Evolutionary conservation across 2,888 invertebrate species (phyloP).

Genomic region (Parnassius mnemosyne): DNA sequence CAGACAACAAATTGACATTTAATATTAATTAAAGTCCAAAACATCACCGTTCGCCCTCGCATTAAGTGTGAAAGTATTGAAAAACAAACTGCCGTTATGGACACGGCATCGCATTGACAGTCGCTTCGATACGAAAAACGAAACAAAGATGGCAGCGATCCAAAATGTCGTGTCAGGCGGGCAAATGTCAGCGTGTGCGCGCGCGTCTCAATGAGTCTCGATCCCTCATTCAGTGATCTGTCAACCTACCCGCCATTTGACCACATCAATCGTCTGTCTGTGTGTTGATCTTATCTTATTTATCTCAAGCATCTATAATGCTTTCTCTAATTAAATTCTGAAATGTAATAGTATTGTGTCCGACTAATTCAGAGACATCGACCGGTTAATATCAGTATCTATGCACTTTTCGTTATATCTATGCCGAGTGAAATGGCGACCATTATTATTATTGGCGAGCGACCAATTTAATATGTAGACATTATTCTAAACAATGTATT

Average conservation of each 20-base stretch:
- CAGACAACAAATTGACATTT: conserved; percentile 23
- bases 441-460: conserved; percentile 9
- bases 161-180: conserved; percentile 35
- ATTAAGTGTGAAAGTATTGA: conserved; percentile 2
- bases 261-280: conserved; percentile 16
- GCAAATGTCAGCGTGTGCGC: conserved; percentile 29
- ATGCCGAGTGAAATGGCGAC: conserved; percentile 3
- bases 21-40: conserved; percentile 22
- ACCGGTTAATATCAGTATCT: not conserved
- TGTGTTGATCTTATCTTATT: conserved; percentile 8
- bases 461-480: not conserved
- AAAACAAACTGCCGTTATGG: conserved; percentile 18
- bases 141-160: conserved; percentile 42
- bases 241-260: conserved; percentile 19
- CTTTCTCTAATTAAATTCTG: conserved; percentile 18
- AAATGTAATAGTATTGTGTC: not conserved
- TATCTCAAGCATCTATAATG: conserved; percentile 7
- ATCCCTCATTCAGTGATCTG: conserved; percentile 36
- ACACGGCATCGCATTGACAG: conserved; percentile 21
- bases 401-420: conserved; percentile 10
- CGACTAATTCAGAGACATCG: not conserved
- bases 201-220: conserved; percentile 39
- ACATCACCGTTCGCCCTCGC: conserved; percentile 9
- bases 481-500: conserved; percentile 9
- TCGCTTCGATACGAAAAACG: conserved; percentile 33